Evolutionary conservation across 92 coral and sea anemone species (phyloP), one percentile per base, ranked within the genome.

Genomic region (Virgularia gustaviana): DNA sequence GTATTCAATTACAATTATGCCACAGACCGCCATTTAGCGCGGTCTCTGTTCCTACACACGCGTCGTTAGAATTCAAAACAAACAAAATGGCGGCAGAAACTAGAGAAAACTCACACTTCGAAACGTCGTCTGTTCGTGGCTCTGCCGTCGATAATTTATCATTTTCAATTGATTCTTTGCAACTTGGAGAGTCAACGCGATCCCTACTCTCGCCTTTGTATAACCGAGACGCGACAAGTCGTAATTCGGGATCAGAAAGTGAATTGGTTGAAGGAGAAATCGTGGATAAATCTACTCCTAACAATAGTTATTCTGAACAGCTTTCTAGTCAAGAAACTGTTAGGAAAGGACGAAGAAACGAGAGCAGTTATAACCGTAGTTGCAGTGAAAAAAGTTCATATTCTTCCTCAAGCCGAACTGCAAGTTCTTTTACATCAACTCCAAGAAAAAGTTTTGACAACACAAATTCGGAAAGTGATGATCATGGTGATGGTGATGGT

Each of bases 171-270:
- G 75, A 68, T 51, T 68, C 75, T 18, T 29, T 68, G 25, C 75
- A 68, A 33, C 31, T 68, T 34, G 99, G 99, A 30, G 91, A 94
- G 65, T 94, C 99, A 34, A 94, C 99, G 34, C 85, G 96, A 16
- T 94, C 99, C 12, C 65, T 94, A 70, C 88, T 94, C 11, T 82
- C 95, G 6, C 99, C 99, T 27, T 57, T 80, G 52, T 65, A 80
- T 45, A 73, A 49, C 22, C 49, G 78, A 7, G 57, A 73, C 57
- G 3, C 8, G 10, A 34, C 28, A 22, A 31, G 30, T 27, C 20
- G 19, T 10, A 15, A 49, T 22, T 7, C 32, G 16, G 22, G 9
- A 13, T 49, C 37, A 25, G 31, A 52, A 28, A 33, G 28, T 22
- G 58, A 52, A 22, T 52, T 52, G 58, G 54, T 45, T 34, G 78